Conservation (phyloP, 2,888 invertebrate genomes). For the Siphlonurus alternatus region DNA sequence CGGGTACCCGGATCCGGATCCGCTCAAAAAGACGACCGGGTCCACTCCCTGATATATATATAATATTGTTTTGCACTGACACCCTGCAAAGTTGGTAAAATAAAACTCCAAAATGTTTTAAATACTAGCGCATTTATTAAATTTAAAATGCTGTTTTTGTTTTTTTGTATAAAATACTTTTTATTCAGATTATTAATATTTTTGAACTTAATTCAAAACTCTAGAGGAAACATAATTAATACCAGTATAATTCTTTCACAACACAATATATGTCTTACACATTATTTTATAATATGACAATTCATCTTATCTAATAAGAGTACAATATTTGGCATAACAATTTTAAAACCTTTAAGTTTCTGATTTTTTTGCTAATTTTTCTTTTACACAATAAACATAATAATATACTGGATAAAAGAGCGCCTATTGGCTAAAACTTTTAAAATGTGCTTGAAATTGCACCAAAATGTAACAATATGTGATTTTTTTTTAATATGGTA, state of each 20-base stretch:
- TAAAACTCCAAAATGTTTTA: neutral
- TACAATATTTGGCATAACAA: neutral
- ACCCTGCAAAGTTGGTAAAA: neutral
- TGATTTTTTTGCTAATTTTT: too few species aligned
- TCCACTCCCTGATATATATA: too few species aligned
- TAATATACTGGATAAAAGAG: neutral
- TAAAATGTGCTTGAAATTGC: neutral
- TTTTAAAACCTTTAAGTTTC: too few species aligned
- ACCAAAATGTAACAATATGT: neutral
- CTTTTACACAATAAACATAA: too few species aligned
- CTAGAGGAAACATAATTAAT: neutral
- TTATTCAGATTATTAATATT: neutral
- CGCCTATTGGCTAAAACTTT: neutral
- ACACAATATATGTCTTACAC: too few species aligned
- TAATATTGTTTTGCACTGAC: neutral
- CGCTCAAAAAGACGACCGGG: too few species aligned
- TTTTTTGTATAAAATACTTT: neutral
- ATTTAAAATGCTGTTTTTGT: neutral
- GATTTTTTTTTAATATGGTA: neutral
- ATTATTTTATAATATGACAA: neutral
- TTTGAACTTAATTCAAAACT: neutral
- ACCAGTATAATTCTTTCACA: too few species aligned
- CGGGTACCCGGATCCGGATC: too few species aligned
- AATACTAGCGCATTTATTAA: neutral
- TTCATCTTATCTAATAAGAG: neutral